Conservation (phyloP, 2,797 vertebrate genomes). For the Falco rusticolus region DNA sequence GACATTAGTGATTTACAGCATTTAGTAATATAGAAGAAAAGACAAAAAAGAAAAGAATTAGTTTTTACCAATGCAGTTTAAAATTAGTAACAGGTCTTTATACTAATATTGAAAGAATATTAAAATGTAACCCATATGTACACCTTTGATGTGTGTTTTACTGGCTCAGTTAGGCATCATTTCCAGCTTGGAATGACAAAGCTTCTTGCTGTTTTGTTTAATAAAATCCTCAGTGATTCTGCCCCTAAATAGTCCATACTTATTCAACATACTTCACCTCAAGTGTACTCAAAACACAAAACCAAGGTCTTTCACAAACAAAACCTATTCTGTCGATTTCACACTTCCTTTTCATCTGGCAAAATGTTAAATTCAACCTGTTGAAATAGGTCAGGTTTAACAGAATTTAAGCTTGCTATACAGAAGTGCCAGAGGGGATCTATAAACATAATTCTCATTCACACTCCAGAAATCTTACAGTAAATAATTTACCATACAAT, state of each 20-base stretch:
- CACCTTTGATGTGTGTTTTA: conserved; percentile 71
- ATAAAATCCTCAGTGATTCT: conserved; percentile 59
- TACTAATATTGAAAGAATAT: conserved; percentile 59
- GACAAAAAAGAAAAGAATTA: background rate
- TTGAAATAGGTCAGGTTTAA: conserved; percentile 47
- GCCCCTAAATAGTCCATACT: background rate
- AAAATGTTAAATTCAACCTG: conserved; percentile 40
- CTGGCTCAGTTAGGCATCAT: conserved; percentile 55
- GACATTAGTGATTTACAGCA: conserved; percentile 59
- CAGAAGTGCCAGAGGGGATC: background rate
- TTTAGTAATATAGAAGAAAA: conserved; percentile 44
- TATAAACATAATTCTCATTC: background rate
- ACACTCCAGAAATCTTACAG: conserved; percentile 29
- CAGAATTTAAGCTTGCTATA: conserved; percentile 24
- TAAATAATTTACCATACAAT: conserved; percentile 43
- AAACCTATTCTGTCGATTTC: conserved; percentile 3
- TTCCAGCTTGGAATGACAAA: conserved; percentile 68
- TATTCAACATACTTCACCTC: conserved; percentile 14
- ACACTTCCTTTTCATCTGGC: conserved; percentile 19
- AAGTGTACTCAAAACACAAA: background rate
- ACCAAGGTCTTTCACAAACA: background rate
- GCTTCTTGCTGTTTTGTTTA: conserved; percentile 58
- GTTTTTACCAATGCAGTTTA: conserved; percentile 53
- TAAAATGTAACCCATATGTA: conserved; percentile 74
- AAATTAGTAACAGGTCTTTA: conserved; percentile 75